Evolutionary conservation across 2,888 invertebrate genomes (phyloP).

Genomic region (Dicyrtoma fusca): DNA sequence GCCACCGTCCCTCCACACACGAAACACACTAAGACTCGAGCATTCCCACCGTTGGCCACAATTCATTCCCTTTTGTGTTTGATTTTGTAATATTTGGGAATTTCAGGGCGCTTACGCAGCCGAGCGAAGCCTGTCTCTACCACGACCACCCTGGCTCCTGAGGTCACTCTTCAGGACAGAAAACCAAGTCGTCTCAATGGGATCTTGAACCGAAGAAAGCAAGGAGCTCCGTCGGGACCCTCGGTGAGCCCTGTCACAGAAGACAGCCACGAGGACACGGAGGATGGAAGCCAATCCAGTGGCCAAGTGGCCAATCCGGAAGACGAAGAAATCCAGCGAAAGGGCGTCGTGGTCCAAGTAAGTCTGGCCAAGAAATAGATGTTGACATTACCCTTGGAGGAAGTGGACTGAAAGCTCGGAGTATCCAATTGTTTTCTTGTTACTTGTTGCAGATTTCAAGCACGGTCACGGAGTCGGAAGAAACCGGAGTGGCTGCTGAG

Average conservation of each 20-base stretch:
- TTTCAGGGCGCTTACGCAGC: conserved; percentile 50
- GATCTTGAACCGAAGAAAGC: conserved; percentile 48
- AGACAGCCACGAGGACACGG: conserved; percentile 8
- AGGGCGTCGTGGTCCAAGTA: conserved; percentile 55
- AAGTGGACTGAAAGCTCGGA: too few relatives aligned
- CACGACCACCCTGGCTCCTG: conserved; percentile 47
- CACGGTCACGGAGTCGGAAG: conserved; percentile 54
- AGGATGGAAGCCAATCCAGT: too few relatives aligned
- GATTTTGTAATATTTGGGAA: too few relatives aligned
- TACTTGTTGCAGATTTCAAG: conserved; percentile 46
- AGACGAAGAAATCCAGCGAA: conserved; percentile 45
- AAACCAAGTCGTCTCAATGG: conserved; percentile 50
- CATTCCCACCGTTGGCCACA: too few relatives aligned
- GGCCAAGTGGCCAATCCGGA: too few relatives aligned
- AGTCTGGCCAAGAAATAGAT: too few relatives aligned
- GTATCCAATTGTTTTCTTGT: background rate
- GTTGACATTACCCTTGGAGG: too few relatives aligned
- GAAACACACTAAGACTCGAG: too few relatives aligned
- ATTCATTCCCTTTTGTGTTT: too few relatives aligned
- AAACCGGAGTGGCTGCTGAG: conserved; percentile 43
- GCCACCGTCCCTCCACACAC: too few relatives aligned
- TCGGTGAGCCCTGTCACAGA: conserved; percentile 9
- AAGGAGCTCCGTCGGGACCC: conserved; percentile 29
- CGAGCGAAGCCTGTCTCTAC: conserved; percentile 42
- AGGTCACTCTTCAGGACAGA: conserved; percentile 41